Evolutionary conservation across 2,888 invertebrate species (phyloP), one percentile per base, ranked within the genome.

Genomic region (Myathropa florea): DNA sequence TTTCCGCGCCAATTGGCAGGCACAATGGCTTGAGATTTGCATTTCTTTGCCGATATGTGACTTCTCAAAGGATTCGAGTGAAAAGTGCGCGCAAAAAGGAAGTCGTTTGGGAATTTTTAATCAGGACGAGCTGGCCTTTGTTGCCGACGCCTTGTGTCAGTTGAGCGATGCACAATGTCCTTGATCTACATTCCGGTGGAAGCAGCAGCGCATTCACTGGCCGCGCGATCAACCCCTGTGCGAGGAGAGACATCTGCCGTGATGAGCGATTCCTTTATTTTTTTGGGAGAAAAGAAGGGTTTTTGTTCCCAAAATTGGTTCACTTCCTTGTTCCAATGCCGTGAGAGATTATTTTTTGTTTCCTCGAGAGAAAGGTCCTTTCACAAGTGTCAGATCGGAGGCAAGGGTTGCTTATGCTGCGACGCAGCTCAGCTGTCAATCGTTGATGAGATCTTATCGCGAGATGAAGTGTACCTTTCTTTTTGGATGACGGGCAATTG

Each of bases 91-190:
- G 55, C 65, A 70, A 39, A 23, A 72, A 30, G 21, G 55, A 33
- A 61, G 10, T 36, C 85, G 85, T 86, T n/a, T 86, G 82, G 78
- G 78, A 82, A 86, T 82, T 73, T 80, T 80, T 26, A 84, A 84
- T 76, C 75, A 81, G 61, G 46, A 39, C 30, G 39, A 39, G 24
- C 60, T 36, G 4, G 36, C n/a, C n/a, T n/a, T n/a, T n/a, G n/a
- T 26, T 30, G 30, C 30, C 4, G 9, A 7, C 28, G 30, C 9
- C 30, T 30, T 9, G 30, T 30, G 9, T 30, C 30, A 30, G 30
- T 30, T 30, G 30, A 30, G 33, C 12, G 12, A 12, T 10, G 33
- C 33, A 10, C 10, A 33, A 78, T 64, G 65, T 72, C 72, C 71
- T 78, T 71, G 79, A 72, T 72, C 46, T 60, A 30, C 36, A 61